Conservation (phyloP, 1,140 invertebrate genomes). For the Tyrophagus putrescentiae region DNA sequence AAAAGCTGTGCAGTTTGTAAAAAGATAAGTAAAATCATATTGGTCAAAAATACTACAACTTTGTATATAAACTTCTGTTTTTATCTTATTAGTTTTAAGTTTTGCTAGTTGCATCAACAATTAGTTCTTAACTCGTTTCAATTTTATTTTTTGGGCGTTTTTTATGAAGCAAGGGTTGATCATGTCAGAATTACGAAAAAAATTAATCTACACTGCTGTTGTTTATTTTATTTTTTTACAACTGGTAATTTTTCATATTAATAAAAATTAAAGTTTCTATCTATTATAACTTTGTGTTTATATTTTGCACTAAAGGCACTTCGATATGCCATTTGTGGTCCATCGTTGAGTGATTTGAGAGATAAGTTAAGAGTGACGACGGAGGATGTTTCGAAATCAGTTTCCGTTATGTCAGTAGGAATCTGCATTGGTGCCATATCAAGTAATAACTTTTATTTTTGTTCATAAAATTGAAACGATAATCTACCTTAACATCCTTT, state of each 20-base stretch:
- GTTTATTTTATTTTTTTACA: slow-evolving; percentile 17
- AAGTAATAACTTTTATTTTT: slow-evolving; percentile 14
- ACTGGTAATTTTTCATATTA: slow-evolving; percentile 11
- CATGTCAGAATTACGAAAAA: slow-evolving; percentile 3
- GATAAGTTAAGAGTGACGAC: background rate
- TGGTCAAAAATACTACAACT: too few relatives aligned
- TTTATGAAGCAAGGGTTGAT: background rate
- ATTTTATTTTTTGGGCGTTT: too few relatives aligned
- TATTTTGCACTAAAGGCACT: slow-evolving; percentile 8
- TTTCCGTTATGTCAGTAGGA: background rate
- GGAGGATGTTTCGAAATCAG: background rate
- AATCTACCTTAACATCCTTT: background rate
- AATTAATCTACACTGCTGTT: slow-evolving; percentile 10
- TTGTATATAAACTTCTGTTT: too few relatives aligned
- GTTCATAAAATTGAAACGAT: too few relatives aligned
- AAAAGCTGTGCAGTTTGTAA: too few relatives aligned
- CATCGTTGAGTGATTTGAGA: slow-evolving; percentile 19
- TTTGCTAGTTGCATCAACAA: too few relatives aligned
- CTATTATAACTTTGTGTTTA: too few relatives aligned
- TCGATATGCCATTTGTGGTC: slow-evolving; percentile 15
- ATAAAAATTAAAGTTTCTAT: background rate
- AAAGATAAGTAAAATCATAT: too few relatives aligned
- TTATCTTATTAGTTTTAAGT: too few relatives aligned
- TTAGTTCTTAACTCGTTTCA: too few relatives aligned
- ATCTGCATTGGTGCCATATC: slow-evolving; percentile 15